Base-by-base conservation (phyloP, 2,113 vertebrate species). In the Phalacrocorax carbo region DNA sequence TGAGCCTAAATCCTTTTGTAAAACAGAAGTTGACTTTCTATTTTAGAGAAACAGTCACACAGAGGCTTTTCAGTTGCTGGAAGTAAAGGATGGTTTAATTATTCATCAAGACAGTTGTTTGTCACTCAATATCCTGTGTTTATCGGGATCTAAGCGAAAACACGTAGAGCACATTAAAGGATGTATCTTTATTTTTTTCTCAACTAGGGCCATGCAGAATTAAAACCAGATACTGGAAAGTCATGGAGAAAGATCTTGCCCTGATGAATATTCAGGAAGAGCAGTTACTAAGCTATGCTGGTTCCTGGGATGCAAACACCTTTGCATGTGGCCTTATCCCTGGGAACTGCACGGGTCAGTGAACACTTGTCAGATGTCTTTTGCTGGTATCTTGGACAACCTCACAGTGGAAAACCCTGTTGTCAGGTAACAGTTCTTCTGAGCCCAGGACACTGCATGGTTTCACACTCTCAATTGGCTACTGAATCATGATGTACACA, bases 101-200 rank as follows among this genome's bases (percentile, higher is more conserved):
- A 51, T 64, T 79, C 18, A 34, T 66, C 36, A 60, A 80, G 52
- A 77, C 51, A 90, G 62, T 48, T 1, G 16, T 73, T 82, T 60
- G 71, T 61, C 57, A 34, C 34, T 81, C 68, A 78, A 94, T 65
- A 97, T 80, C 75, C 38, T 42, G 32, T 93, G 58, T n/a, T 93
- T 83, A 42, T 72, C 94, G 88, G 48, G 32, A 77, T 95, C 57
- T 80, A 82, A 76, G 89, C 92, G 76, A 88, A 93, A 86, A 54
- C 8, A 36, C 27, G 15, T 13, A 66, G 29, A 66, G 36, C 10
- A 49, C 4, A n/a, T 57, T 81, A 84, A 84, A 91, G 16, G 46
- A 34, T 61, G 16, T 77, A 13, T 62, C 8, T 69, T 52, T 36
- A 5, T 20, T 52, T 72, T 80, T 48, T 83, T 15, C n/a, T 26